A percentile compares a stretch with the other conserved stretches of the same genome.
phyloP scores from a whole-genome alignment of 2,113 vertebrate genomes.

The Elephas maximus region DNA sequence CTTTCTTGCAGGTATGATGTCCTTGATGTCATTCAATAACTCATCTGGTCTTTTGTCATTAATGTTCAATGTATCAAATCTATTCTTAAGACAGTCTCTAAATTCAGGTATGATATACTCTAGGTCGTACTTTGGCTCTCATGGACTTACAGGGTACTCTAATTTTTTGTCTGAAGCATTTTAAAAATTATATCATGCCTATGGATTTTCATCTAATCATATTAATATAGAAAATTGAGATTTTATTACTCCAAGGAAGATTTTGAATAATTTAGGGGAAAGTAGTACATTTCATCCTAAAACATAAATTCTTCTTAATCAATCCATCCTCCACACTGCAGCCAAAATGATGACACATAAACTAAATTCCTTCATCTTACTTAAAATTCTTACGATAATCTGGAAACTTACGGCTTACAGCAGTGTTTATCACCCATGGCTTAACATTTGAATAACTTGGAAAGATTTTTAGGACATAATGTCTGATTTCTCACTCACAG shows the following conservation, averaged over 20 bases:
- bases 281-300: background rate
- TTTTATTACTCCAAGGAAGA: background rate
- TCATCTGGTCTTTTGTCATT: too few species aligned
- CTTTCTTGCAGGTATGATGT: too few species aligned
- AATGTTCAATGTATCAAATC: too few species aligned
- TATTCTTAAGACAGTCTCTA: too few species aligned
- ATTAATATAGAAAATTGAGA: background rate
- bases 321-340: background rate
- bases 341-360: background rate
- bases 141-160: background rate
- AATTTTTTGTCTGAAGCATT: background rate
- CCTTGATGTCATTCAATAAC: too few species aligned
- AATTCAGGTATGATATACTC: too few species aligned
- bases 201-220: background rate
- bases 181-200: background rate
- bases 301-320: background rate
- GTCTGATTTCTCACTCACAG: background rate
- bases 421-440: background rate
- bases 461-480: background rate
- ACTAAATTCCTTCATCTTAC: background rate
- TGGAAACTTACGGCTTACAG: background rate
- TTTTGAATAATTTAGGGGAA: slow-evolving; percentile 32
- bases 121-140: too few species aligned
- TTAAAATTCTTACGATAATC: background rate
- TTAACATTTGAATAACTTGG: slow-evolving; percentile 30